Percentiles rank a stretch among this genome's conserved stretches.
phyloP scores from a whole-genome alignment of 2,888 invertebrate genomes.

The Patella depressa region DNA sequence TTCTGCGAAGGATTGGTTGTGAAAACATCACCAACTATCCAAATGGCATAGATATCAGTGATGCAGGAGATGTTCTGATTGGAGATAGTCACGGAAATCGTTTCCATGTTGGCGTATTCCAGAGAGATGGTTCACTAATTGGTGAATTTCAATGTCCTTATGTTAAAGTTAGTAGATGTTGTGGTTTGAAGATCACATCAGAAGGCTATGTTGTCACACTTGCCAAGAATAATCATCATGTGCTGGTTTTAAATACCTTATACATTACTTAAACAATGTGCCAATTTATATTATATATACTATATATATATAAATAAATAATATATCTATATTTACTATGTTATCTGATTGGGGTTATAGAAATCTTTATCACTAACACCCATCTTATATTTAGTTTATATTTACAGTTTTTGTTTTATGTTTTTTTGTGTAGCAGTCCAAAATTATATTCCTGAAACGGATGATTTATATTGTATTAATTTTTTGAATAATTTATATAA shows the following conservation, averaged over 20 bases:
- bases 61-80: constrained; percentile 95
- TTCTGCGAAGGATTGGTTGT: constrained; percentile 92
- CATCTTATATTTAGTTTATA: constrained; percentile 9
- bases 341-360: constrained; percentile 7
- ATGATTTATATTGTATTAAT: neutral
- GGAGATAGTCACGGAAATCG: constrained; percentile 98
- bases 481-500: neutral
- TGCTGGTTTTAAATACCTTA: constrained; percentile 83
- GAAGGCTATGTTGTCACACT: constrained; percentile 91
- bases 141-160: constrained; percentile 95
- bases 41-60: constrained; percentile 97
- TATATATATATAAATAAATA: constrained; percentile 33
- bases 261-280: constrained; percentile 63
- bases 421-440: constrained; percentile 8
- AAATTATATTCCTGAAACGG: constrained; percentile 8
- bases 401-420: constrained; percentile 10
- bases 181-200: constrained; percentile 95
- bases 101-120: constrained; percentile 96
- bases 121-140: constrained; percentile 81
- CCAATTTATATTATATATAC: constrained; percentile 27
- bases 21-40: constrained; percentile 97
- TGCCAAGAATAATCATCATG: constrained; percentile 99
- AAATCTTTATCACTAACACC: constrained; percentile 12
- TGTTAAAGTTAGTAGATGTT: constrained; percentile 97
- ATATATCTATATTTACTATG: constrained; percentile 18